Percentiles rank a stretch among this genome's conserved stretches.
phyloP scores from a whole-genome alignment of 2,888 invertebrate genomes.

The Tuta absoluta region DNA sequence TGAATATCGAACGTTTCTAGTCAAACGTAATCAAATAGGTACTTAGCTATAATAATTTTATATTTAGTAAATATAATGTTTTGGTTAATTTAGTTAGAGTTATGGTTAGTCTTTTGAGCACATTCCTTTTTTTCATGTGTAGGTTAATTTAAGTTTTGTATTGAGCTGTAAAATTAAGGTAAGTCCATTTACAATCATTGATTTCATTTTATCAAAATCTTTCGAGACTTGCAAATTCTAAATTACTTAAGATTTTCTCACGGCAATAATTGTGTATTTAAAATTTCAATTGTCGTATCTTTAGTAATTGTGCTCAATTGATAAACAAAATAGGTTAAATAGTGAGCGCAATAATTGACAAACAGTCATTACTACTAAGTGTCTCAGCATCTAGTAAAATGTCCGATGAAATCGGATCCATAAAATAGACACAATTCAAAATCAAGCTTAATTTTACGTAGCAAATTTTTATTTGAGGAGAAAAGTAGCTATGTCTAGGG shows the following conservation, averaged over 20 bases:
- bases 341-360: slow-evolving; percentile 23
- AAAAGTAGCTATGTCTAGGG: not conserved
- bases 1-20: slow-evolving; percentile 70
- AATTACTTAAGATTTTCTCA: not conserved
- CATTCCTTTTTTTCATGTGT: not conserved
- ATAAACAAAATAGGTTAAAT: slow-evolving; percentile 22
- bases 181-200: too few relatives aligned
- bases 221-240: too few relatives aligned
- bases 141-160: not conserved
- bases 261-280: not conserved
- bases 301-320: slow-evolving; percentile 31
- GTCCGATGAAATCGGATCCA: slow-evolving; percentile 43
- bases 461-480: not conserved
- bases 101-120: slow-evolving; percentile 25
- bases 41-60: slow-evolving; percentile 26
- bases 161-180: too few relatives aligned
- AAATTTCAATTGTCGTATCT: not conserved
- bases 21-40: slow-evolving; percentile 64
- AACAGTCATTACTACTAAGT: slow-evolving; percentile 22
- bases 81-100: slow-evolving; percentile 27
- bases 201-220: too few relatives aligned
- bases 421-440: slow-evolving; percentile 11
- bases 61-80: slow-evolving; percentile 21
- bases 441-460: not conserved
- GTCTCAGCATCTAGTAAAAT: slow-evolving; percentile 38